These are phyloP conservation scores for Gouania willdenowi DNA, from an alignment of 2,797 vertebrate genomes.

Conservation along the genomic window DNA sequence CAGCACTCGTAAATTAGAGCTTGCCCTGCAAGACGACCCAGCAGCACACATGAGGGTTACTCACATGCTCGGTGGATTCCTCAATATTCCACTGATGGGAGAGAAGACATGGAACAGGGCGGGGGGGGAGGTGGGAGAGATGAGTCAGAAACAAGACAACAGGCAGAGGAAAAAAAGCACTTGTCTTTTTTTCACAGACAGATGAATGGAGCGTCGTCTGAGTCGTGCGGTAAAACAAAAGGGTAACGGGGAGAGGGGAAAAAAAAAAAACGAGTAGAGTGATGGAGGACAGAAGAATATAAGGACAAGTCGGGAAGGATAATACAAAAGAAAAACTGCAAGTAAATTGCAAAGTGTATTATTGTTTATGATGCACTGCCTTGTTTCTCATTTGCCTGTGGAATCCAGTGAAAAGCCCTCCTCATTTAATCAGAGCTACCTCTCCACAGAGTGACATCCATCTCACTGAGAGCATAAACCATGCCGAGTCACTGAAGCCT, in stretches of 20 bases:
- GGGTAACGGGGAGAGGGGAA: not conserved
- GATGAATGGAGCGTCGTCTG: conserved; percentile 71
- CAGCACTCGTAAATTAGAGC: conserved; percentile 46
- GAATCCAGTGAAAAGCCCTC: conserved; percentile 5
- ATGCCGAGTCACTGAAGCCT: conserved; percentile 22
- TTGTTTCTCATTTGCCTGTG: conserved; percentile 45
- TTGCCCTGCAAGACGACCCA: conserved; percentile 65
- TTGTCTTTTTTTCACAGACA: conserved; percentile 71
- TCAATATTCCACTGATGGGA: conserved; percentile 92
- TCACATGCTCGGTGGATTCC: conserved; percentile 95
- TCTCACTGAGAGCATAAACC: conserved; percentile 16
- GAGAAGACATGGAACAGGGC: conserved; percentile 69
- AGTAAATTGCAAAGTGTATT: conserved; percentile 17
- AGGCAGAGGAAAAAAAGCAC: conserved; percentile 74
- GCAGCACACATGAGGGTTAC: conserved; percentile 85
- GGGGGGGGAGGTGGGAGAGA: conserved; percentile 63
- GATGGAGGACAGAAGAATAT: conserved; percentile 20
- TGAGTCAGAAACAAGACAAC: conserved; percentile 82
- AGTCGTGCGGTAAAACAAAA: conserved; percentile 47
- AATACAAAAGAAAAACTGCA: conserved; percentile 27
- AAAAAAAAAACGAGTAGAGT: too few relatives aligned
- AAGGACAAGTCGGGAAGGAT: conserved; percentile 21
- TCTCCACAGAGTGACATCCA: conserved; percentile 15
- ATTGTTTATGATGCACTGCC: conserved; percentile 63
- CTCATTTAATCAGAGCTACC: conserved; percentile 20